These are phyloP conservation scores for Coelogynopora nodosa DNA, from an alignment of 2,888 invertebrate genomes.

Conservation along the genomic window DNA sequence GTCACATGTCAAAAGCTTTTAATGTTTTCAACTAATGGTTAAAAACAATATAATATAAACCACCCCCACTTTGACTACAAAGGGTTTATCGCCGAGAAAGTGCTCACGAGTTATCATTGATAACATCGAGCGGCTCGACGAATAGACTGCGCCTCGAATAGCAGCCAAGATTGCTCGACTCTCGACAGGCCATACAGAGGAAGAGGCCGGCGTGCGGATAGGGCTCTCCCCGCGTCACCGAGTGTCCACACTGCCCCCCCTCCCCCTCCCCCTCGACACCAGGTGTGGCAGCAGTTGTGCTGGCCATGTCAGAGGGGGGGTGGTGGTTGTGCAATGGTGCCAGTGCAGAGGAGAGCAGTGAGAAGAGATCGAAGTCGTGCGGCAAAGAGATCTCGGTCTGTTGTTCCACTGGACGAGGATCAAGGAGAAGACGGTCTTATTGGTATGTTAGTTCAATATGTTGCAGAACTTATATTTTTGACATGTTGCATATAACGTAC, in stretches of 20 bases:
- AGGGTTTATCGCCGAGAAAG: background rate
- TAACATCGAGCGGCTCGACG: conserved; percentile 16
- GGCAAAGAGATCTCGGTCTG: background rate
- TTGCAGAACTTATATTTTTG: no score
- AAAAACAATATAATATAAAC: no score
- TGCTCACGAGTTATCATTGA: conserved; percentile 6
- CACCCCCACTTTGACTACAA: no score
- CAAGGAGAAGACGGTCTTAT: background rate
- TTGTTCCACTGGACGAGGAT: conserved; percentile 1
- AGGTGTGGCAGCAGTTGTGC: background rate
- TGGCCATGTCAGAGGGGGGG: background rate
- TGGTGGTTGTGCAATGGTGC: background rate
- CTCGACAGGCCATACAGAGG: conserved; percentile 23
- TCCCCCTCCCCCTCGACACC: background rate
- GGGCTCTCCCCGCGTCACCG: background rate
- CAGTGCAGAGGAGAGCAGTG: background rate
- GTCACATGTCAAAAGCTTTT: no score
- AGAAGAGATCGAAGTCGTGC: background rate
- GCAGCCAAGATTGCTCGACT: conserved; percentile 10
- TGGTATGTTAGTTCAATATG: no score
- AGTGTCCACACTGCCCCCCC: background rate
- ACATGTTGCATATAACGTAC: background rate
- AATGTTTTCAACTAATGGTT: no score
- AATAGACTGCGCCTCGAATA: background rate
- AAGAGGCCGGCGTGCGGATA: background rate